phyloP scores from a whole-genome alignment of 1,140 invertebrate genomes.

The Latrodectus geometricus region DNA sequence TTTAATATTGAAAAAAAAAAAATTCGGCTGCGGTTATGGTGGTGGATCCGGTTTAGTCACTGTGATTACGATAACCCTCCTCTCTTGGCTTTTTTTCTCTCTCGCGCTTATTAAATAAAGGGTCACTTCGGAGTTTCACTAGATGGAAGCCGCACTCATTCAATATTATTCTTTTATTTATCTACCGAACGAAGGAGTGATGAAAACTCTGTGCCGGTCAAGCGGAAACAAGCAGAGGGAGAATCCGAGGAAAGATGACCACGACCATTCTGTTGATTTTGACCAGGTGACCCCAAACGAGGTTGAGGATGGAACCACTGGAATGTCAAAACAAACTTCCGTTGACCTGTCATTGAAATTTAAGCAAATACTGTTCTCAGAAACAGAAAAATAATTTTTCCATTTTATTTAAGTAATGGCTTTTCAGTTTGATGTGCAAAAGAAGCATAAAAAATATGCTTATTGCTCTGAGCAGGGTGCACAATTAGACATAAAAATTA shows the following conservation, averaged over 20 bases:
- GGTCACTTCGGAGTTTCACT: constrained; percentile 5
- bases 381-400: too few species aligned
- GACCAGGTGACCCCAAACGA: constrained; percentile 16
- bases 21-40: neutral
- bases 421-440: too few species aligned
- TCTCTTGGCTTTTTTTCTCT: neutral
- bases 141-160: neutral
- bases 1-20: neutral
- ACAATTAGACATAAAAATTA: too few species aligned
- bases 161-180: neutral
- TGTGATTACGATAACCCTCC: neutral
- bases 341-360: too few species aligned
- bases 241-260: neutral
- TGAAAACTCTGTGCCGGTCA: constrained; percentile 13
- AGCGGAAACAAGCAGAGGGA: constrained; percentile 40
- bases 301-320: neutral
- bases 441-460: too few species aligned
- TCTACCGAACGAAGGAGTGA: neutral
- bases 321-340: too few species aligned
- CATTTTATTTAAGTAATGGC: too few species aligned
- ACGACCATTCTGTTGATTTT: constrained; percentile 26
- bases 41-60: constrained; percentile 28
- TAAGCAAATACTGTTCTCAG: too few species aligned
- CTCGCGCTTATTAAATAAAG: constrained; percentile 2
- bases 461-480: too few species aligned